Conservation (phyloP, 2,113 vertebrate species). For the Ictalurus furcatus region DNA sequence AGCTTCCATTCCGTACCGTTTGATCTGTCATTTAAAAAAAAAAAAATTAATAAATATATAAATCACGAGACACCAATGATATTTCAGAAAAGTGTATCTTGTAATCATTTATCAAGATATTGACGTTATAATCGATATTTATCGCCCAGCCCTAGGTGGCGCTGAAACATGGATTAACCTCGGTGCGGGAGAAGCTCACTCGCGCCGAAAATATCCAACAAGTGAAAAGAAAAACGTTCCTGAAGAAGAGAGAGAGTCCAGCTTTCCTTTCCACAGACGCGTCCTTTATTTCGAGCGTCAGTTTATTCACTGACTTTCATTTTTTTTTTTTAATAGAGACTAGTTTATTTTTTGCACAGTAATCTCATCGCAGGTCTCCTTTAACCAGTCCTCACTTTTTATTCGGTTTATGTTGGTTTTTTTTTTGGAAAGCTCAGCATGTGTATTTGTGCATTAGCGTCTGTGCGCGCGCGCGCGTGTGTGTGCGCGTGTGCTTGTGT, state of each 20-base stretch:
- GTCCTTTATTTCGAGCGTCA: constrained; percentile 53
- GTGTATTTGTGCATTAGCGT: neutral
- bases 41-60: too few relatives aligned
- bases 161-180: neutral
- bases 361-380: constrained; percentile 35
- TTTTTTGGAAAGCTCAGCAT: neutral
- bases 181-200: neutral
- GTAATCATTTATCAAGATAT: too few relatives aligned
- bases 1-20: too few relatives aligned
- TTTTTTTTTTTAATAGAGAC: neutral
- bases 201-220: neutral
- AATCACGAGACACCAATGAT: too few relatives aligned
- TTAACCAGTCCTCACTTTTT: constrained; percentile 37
- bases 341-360: neutral
- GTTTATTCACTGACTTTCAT: constrained; percentile 6
- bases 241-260: neutral
- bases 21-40: too few relatives aligned
- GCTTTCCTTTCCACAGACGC: constrained; percentile 61
- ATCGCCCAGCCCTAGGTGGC: too few relatives aligned
- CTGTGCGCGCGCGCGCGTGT: too few relatives aligned
- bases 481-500: too few relatives aligned
- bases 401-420: neutral
- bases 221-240: neutral
- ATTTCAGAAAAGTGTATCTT: too few relatives aligned
- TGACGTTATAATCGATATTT: too few relatives aligned